Percentiles rank a stretch among this genome's conserved stretches.
phyloP scores from a whole-genome alignment of 2,113 vertebrate genomes.

The Gadus macrocephalus region DNA sequence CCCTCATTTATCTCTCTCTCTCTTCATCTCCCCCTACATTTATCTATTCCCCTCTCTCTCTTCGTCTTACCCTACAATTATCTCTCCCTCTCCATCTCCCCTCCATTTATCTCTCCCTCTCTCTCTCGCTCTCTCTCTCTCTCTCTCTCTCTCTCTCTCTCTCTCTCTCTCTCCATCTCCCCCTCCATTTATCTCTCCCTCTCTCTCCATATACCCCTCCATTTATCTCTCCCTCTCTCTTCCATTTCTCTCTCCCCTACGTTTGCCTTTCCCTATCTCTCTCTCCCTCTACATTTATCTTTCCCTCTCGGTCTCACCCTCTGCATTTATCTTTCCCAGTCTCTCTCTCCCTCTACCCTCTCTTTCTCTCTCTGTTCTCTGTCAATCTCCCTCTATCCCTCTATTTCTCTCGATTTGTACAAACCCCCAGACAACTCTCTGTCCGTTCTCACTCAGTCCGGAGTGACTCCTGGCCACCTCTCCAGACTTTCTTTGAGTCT shows the following conservation, averaged over 20 bases:
- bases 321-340: not conserved
- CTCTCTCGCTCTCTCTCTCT: slow-evolving; percentile 11
- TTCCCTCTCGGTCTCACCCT: slow-evolving; percentile 2
- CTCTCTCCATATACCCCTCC: slow-evolving; percentile 15
- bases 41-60: no score
- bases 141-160: not conserved
- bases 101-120: slow-evolving; percentile 16
- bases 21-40: no score
- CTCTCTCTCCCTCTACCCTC: slow-evolving; percentile 20
- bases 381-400: no score
- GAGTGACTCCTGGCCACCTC: slow-evolving; percentile 60
- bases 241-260: not conserved
- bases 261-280: slow-evolving; percentile 11
- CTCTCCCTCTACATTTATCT: not conserved
- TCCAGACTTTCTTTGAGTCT: slow-evolving; percentile 55
- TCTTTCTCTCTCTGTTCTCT: no score
- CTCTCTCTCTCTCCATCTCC: slow-evolving; percentile 2
- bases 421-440: no score
- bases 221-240: slow-evolving; percentile 26
- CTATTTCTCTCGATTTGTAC: no score
- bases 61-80: not conserved
- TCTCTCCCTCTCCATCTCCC: slow-evolving; percentile 21
- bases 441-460: slow-evolving; percentile 7
- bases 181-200: not conserved
- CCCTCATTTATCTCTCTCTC: no score